phyloP scores from a whole-genome alignment of 2,888 invertebrate genomes.

The Thecocarcelia acutangulata region DNA sequence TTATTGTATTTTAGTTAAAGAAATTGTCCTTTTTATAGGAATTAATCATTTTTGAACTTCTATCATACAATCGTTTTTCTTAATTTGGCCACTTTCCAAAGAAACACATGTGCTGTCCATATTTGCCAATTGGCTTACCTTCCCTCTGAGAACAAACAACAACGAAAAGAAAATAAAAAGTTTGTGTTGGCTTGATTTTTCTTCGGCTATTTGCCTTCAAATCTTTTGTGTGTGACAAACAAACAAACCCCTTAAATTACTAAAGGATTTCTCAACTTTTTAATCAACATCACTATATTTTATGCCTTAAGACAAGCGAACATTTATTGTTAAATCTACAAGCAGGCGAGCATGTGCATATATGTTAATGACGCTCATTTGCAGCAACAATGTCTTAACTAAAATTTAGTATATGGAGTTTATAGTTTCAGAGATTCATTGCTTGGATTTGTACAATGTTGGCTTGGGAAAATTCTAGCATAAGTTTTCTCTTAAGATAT shows the following conservation, averaged over 20 bases:
- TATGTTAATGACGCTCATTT: no score
- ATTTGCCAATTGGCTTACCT: slow-evolving; percentile 39
- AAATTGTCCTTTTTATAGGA: background rate
- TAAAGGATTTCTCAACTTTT: slow-evolving; percentile 56
- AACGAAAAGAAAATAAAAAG: background rate
- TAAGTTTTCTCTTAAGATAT: no score
- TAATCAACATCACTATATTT: slow-evolving; percentile 61
- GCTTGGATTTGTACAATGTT: no score
- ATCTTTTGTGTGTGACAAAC: slow-evolving; percentile 50
- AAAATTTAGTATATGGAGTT: no score
- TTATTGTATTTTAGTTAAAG: no score
- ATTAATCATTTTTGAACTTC: background rate
- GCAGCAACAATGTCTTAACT: no score
- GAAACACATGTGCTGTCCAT: background rate
- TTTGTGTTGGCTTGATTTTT: slow-evolving; percentile 10
- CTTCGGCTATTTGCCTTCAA: slow-evolving; percentile 36
- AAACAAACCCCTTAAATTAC: slow-evolving; percentile 61
- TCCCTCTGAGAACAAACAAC: background rate
- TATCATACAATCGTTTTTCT: background rate
- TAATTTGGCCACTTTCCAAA: background rate
- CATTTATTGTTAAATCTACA: no score
- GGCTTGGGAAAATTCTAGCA: no score
- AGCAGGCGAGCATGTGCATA: no score
- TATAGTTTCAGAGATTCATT: no score
- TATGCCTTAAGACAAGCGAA: slow-evolving; percentile 6